These are phyloP conservation scores for Dinomys branickii DNA, from an alignment of 2,113 vertebrate genomes.

Conservation along the genomic window DNA sequence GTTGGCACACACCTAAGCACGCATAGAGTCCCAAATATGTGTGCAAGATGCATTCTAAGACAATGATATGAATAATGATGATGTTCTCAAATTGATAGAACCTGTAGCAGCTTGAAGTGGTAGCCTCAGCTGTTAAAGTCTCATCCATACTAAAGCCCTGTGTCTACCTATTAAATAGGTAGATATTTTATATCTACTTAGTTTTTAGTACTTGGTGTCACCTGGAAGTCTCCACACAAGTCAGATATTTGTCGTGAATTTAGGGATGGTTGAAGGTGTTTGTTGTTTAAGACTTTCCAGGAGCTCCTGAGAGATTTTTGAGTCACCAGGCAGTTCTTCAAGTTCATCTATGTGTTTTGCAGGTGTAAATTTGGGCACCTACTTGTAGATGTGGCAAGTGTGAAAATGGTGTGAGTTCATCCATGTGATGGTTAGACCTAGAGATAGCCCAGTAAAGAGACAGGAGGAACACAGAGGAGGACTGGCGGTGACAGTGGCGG, in stretches of 20 bases:
- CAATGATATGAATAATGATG: neutral
- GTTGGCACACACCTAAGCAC: neutral
- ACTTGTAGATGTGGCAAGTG: neutral
- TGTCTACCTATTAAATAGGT: too few species aligned
- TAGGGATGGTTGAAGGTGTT: neutral
- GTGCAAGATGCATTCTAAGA: neutral
- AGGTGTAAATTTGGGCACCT: neutral
- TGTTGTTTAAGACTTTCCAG: neutral
- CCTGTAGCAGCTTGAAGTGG: neutral
- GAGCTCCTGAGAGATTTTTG: neutral
- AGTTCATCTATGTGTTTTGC: neutral
- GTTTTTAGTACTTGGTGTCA: neutral
- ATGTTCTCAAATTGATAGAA: neutral
- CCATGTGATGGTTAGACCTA: neutral
- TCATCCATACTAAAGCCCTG: neutral
- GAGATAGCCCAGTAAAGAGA: neutral
- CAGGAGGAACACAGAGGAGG: neutral
- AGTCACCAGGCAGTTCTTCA: neutral
- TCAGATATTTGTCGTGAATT: conserved; percentile 4
- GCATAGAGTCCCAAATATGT: neutral
- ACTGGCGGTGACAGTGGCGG: neutral
- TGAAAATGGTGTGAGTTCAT: neutral
- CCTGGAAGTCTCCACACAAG: neutral
- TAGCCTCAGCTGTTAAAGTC: neutral
- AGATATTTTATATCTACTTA: neutral